A percentile compares a stretch with the other conserved stretches of the same genome.
Conservation (phyloP, 2,888 invertebrate genomes). For the Muschampia plurimacula region DNA sequence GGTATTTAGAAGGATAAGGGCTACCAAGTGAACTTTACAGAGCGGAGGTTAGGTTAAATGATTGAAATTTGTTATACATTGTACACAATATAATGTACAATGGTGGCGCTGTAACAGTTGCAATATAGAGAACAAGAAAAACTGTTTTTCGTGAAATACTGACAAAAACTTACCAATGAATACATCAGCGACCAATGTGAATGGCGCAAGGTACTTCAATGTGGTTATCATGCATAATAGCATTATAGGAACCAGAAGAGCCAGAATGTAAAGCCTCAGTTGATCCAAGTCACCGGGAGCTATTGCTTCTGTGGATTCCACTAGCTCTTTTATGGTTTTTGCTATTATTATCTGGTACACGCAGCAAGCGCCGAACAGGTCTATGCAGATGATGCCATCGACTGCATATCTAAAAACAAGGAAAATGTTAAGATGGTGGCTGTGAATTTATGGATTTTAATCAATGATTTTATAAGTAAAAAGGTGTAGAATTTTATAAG, state of each 20-base stretch:
- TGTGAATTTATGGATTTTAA: neutral
- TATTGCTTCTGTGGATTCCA: slow-evolving; percentile 53
- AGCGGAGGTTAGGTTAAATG: too few relatives aligned
- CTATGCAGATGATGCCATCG: slow-evolving; percentile 71
- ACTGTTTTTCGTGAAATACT: too few relatives aligned
- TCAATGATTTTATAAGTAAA: too few relatives aligned
- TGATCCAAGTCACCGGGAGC: slow-evolving; percentile 47
- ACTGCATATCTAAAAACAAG: slow-evolving; percentile 62
- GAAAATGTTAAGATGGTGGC: neutral
- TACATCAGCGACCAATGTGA: slow-evolving; percentile 70
- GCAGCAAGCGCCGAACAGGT: slow-evolving; percentile 77
- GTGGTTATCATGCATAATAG: slow-evolving; percentile 78
- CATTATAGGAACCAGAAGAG: slow-evolving; percentile 66
- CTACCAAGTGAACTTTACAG: too few relatives aligned
- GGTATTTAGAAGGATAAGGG: too few relatives aligned
- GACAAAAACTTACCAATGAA: slow-evolving; percentile 66
- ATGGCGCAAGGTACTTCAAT: slow-evolving; percentile 76
- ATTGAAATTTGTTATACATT: too few relatives aligned
- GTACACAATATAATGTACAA: too few relatives aligned
- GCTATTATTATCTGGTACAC: slow-evolving; percentile 80
- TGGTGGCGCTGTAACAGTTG: too few relatives aligned
- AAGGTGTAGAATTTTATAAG: too few relatives aligned
- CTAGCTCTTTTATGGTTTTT: slow-evolving; percentile 69
- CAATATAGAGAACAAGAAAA: too few relatives aligned
- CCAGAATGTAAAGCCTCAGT: slow-evolving; percentile 67